Evolutionary conservation across 2,113 vertebrate species (phyloP), one percentile per base, ranked within the genome.

Genomic region (Boleophthalmus pectinirostris): DNA sequence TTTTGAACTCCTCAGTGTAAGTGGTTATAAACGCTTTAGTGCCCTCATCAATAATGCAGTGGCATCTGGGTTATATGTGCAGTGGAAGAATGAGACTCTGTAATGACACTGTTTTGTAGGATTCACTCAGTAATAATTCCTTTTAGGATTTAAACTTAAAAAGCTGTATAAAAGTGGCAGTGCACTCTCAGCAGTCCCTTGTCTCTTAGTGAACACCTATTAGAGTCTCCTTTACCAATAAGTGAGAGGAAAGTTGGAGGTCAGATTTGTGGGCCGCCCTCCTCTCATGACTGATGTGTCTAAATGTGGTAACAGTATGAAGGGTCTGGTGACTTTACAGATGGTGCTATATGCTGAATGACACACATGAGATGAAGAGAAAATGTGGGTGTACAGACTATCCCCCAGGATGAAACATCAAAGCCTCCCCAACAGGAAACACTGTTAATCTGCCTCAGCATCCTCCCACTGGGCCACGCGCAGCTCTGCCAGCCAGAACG

Each of bases 361-460:
- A 85, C 84, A 88, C 38, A 64, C 77, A 82, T 77, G 69, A 88
- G 82, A 81, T 82, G 81, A 86, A 86, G 86, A 79, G 77, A 82
- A 81, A 85, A 83, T 81, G 81, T 69, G 79, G 89, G 82, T 83
- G 87, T 86, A 60, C 87, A 63, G 78, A 72, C 16, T 84, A 80
- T 89, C 88, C 88, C 86, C 56, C 71, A 80, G 84, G 88, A 91
- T 80, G 83, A 66, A 77, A 92, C 91, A 91, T 91, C 91, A 93
- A 93, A 93, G 89, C 84, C 72, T 78, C 66, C 75, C 78, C 78
- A 90, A 89, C 88, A 88, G 90, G 92, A 91, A 89, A 87, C 87
- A 79, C 63, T 78, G 80, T 85, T 91, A 92, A 92, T 91, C 90
- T 87, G 84, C 85, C 74, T 81, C 76, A 82, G 80, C 82, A 85